A percentile compares a stretch with the other conserved stretches of the same genome.
Conservation (phyloP, 2,888 invertebrate species). For the Metacarcinus magister region DNA sequence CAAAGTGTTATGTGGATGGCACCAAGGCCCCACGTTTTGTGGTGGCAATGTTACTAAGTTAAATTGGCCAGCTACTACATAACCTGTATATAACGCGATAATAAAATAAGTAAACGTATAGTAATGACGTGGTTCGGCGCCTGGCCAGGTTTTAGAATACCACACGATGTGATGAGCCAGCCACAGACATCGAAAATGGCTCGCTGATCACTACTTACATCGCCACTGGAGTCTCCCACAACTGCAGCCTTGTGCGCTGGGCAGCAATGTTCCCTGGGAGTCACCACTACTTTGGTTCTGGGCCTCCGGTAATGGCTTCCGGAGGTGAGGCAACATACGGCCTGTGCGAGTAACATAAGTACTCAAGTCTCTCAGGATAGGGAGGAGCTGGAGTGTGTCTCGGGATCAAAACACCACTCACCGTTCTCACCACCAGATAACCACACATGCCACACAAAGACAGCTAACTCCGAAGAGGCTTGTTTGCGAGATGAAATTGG, state of each 20-base stretch:
- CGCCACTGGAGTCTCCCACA: neutral
- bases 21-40: neutral
- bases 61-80: neutral
- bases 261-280: too few species aligned
- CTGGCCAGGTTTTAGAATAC: neutral
- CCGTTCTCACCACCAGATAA: neutral
- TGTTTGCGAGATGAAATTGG: neutral
- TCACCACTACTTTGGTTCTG: neutral
- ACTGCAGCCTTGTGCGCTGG: neutral
- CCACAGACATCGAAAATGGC: neutral
- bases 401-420: neutral
- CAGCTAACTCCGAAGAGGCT: neutral
- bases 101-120: neutral
- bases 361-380: neutral
- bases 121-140: neutral
- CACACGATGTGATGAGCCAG: neutral
- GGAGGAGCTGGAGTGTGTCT: neutral
- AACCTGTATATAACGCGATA: neutral
- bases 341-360: neutral
- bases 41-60: neutral
- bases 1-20: too few species aligned
- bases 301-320: neutral
- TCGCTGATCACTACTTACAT: neutral
- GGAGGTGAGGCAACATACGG: neutral
- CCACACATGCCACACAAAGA: neutral